phyloP scores from a whole-genome alignment of 2,797 vertebrate genomes.

The Lithobates pipiens region DNA sequence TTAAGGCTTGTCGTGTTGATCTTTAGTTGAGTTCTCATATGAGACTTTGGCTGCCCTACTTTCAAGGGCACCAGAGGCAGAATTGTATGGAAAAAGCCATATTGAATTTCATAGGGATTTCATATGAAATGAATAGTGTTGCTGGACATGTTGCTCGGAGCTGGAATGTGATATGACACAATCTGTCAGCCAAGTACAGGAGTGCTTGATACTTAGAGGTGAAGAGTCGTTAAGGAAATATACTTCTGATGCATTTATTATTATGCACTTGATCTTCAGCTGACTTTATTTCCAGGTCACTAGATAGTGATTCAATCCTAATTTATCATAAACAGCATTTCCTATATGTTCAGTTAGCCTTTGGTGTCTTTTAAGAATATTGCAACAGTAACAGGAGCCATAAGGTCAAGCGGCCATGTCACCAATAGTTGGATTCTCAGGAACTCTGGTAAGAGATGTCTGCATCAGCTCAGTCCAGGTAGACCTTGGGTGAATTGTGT shows the following conservation, averaged over 20 bases:
- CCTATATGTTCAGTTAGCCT: no score
- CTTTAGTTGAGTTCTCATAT: background rate
- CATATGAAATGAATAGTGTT: slow-evolving; percentile 39
- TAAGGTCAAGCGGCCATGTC: no score
- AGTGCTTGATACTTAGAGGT: background rate
- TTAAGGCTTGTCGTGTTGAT: background rate
- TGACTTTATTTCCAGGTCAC: background rate
- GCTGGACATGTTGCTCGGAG: background rate
- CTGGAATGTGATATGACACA: slow-evolving; percentile 23
- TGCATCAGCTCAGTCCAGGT: no score
- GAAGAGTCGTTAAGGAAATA: slow-evolving; percentile 14
- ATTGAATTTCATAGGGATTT: slow-evolving; percentile 52
- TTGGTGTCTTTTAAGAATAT: no score
- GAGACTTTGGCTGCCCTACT: background rate
- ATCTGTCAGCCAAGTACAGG: slow-evolving; percentile 14
- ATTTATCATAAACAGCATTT: no score
- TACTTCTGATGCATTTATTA: background rate
- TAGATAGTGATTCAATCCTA: no score
- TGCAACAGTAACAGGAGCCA: no score
- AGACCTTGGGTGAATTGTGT: no score
- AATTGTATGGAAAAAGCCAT: slow-evolving; percentile 28
- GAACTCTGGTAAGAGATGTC: no score
- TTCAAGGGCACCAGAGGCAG: slow-evolving; percentile 46
- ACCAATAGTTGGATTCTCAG: no score
- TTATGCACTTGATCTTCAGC: background rate